Conservation (phyloP, 1,140 invertebrate genomes). For the Homalodisca vitripennis region DNA sequence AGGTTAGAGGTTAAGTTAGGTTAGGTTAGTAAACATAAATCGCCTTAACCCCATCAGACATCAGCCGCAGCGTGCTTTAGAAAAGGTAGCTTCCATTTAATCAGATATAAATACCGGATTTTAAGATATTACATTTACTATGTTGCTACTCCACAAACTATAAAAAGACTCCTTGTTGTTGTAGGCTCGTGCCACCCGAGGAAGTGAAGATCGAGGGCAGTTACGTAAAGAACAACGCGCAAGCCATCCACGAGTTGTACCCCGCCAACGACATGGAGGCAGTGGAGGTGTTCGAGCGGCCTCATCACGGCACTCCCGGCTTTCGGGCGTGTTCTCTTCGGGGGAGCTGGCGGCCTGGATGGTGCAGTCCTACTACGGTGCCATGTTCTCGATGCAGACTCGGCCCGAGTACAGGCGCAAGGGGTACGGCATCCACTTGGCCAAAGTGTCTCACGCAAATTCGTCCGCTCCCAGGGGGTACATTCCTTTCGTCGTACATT, state of each 20-base stretch:
- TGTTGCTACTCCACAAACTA: neutral
- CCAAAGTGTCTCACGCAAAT: conserved; percentile 61
- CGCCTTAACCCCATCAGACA: no score
- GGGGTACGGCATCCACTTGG: conserved; percentile 68
- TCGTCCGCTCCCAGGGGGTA: conserved; percentile 71
- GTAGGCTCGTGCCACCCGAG: conserved; percentile 33
- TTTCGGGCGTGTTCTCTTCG: conserved; percentile 69
- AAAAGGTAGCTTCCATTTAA: neutral
- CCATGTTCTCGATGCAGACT: conserved; percentile 90
- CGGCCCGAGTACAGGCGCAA: conserved; percentile 75
- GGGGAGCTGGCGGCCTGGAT: conserved; percentile 75
- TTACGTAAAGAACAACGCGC: conserved; percentile 69
- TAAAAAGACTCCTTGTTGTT: neutral
- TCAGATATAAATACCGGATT: no score
- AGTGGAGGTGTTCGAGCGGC: conserved; percentile 74
- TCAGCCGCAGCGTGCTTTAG: neutral
- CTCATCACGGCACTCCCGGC: conserved; percentile 71
- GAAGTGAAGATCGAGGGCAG: conserved; percentile 62
- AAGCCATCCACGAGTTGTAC: conserved; percentile 78
- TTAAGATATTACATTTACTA: neutral
- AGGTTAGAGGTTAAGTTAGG: neutral
- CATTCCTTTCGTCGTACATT: conserved; percentile 79
- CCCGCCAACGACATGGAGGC: conserved; percentile 83
- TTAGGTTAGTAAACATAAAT: neutral
- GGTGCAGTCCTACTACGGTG: conserved; percentile 84